These are phyloP conservation scores for Ophion costatus DNA, from an alignment of 2,888 invertebrate genomes.

Conservation along the genomic window DNA sequence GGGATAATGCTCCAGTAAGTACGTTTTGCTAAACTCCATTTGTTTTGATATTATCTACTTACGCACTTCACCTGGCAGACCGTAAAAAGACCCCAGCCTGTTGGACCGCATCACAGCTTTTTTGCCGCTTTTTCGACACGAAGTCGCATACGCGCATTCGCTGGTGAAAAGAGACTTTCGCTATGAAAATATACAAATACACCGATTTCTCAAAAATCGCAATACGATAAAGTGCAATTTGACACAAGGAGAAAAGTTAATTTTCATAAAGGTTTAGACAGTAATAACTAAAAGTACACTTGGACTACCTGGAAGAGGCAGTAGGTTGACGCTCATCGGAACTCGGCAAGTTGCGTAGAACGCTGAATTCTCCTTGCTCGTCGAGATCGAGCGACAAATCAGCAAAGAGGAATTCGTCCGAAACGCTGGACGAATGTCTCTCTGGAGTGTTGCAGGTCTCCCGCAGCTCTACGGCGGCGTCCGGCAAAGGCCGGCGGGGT, in stretches of 20 bases:
- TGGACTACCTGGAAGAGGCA: neutral
- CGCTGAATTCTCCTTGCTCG: constrained; percentile 52
- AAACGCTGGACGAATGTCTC: neutral
- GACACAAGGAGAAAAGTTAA: too few species aligned
- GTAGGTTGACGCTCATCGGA: neutral
- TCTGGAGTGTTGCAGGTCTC: neutral
- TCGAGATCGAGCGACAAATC: constrained; percentile 42
- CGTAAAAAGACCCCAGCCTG: constrained; percentile 87
- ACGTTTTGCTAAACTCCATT: too few species aligned
- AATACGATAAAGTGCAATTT: too few species aligned
- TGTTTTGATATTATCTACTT: too few species aligned
- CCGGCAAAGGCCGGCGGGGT: neutral
- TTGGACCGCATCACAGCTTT: constrained; percentile 9
- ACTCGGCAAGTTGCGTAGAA: constrained; percentile 4
- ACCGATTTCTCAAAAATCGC: too few species aligned
- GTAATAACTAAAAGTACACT: too few species aligned
- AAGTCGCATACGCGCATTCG: neutral
- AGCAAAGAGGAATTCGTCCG: constrained; percentile 54
- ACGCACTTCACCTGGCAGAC: constrained; percentile 85
- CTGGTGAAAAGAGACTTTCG: neutral
- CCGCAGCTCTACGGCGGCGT: neutral
- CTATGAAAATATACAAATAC: neutral
- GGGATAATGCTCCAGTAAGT: too few species aligned
- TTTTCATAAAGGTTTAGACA: too few species aligned
- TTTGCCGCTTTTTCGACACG: constrained; percentile 20